Evolutionary conservation across 1,140 invertebrate genomes (phyloP).

Genomic region (Drosophila sp.): DNA sequence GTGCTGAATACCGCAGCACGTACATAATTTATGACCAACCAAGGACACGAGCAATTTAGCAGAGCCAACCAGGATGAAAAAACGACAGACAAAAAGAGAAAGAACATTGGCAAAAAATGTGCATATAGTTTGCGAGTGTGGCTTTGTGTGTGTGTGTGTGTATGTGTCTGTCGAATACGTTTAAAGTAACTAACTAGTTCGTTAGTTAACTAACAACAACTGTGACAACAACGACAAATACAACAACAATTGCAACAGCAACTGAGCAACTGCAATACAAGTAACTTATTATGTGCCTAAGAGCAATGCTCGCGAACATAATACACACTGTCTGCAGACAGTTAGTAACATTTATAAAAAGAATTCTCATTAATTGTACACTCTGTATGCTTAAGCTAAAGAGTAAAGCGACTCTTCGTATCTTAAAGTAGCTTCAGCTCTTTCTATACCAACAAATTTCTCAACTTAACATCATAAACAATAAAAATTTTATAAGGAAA

Average conservation of each 20-base stretch:
- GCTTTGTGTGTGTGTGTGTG: conserved; percentile 15
- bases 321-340: conserved; percentile 13
- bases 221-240: conserved; percentile 29
- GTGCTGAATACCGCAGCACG: conserved; percentile 82
- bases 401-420: too few relatives aligned
- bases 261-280: conserved; percentile 17
- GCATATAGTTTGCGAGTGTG: conserved; percentile 6
- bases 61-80: conserved; percentile 64
- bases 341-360: neutral
- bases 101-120: conserved; percentile 49
- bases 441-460: neutral
- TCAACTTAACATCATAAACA: too few relatives aligned
- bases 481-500: neutral
- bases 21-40: conserved; percentile 83
- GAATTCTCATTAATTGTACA: conserved; percentile 4
- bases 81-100: conserved; percentile 9
- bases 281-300: conserved; percentile 48
- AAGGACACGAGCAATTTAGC: conserved; percentile 83
- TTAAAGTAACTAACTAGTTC: conserved; percentile 66
- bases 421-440: too few relatives aligned
- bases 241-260: conserved; percentile 9
- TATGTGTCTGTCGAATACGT: conserved; percentile 20
- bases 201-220: conserved; percentile 59
- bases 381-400: neutral
- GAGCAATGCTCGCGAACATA: neutral